Percentiles rank a stretch among this genome's conserved stretches.
These are phyloP conservation scores for Sebastes schlegelii DNA, from an alignment of 2,113 vertebrate species.

Conservation along the genomic window DNA sequence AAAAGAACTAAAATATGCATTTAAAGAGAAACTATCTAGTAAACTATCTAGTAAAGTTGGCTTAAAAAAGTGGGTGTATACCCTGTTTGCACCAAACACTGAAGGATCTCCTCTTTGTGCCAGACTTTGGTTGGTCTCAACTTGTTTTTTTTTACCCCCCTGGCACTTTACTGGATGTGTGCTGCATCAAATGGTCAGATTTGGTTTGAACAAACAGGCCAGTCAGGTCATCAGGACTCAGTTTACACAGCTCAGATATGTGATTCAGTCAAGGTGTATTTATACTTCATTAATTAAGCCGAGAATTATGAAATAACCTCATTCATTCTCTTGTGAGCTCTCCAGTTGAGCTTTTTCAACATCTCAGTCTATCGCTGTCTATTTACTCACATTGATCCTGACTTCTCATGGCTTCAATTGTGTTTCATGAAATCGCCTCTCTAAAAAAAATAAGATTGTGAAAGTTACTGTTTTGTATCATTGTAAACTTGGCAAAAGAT, in stretches of 20 bases:
- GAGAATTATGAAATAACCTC: not conserved
- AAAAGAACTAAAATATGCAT: no score
- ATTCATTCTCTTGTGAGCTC: not conserved
- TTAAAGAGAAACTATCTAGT: no score
- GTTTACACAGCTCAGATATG: slow-evolving; percentile 30
- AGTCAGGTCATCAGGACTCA: slow-evolving; percentile 19
- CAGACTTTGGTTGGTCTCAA: slow-evolving; percentile 14
- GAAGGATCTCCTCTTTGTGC: slow-evolving; percentile 14
- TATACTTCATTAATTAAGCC: slow-evolving; percentile 14
- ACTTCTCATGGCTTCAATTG: not conserved
- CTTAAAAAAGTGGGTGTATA: slow-evolving; percentile 22
- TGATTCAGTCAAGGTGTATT: slow-evolving; percentile 34
- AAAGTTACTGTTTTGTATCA: slow-evolving; percentile 21
- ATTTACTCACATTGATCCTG: not conserved
- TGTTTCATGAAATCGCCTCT: not conserved
- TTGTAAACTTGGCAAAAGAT: slow-evolving; percentile 2
- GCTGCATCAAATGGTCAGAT: slow-evolving; percentile 11
- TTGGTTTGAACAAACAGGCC: slow-evolving; percentile 39
- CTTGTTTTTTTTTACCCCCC: not conserved
- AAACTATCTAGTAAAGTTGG: not conserved
- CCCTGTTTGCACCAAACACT: slow-evolving; percentile 18
- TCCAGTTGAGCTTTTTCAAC: not conserved
- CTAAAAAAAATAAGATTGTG: not conserved
- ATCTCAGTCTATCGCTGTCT: not conserved
- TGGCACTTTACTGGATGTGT: slow-evolving; percentile 16